Conservation (phyloP, 2,888 invertebrate genomes). For the Ormyrus labotus region DNA sequence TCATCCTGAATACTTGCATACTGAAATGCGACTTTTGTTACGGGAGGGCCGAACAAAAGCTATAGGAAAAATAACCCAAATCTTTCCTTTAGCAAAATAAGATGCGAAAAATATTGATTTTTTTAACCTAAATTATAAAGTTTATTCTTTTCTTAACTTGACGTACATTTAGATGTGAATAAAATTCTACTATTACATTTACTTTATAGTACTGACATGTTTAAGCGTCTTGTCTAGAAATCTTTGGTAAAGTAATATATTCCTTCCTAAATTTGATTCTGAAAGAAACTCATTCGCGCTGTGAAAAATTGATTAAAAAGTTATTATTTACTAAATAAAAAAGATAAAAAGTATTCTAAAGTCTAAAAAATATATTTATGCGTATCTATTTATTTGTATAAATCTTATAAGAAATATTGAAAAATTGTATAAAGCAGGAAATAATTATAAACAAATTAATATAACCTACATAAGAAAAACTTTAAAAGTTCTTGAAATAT, state of each 20-base stretch:
- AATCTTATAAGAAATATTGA: not conserved
- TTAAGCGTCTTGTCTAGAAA: too few relatives aligned
- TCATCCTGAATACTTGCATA: slow-evolving; percentile 91
- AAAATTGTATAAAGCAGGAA: too few relatives aligned
- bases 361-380: slow-evolving; percentile 3
- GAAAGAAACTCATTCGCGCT: slow-evolving; percentile 20
- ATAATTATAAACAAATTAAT: too few relatives aligned
- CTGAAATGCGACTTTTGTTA: slow-evolving; percentile 87
- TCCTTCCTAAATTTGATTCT: too few relatives aligned
- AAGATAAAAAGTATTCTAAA: too few relatives aligned
- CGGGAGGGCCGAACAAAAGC: slow-evolving; percentile 91
- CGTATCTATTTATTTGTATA: slow-evolving; percentile 14
- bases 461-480: not conserved
- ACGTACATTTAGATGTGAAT: too few relatives aligned
- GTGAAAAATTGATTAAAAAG: slow-evolving; percentile 28
- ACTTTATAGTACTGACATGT: too few relatives aligned
- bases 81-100: slow-evolving; percentile 78
- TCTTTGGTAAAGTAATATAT: too few relatives aligned
- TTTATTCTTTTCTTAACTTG: too few relatives aligned
- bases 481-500: not conserved
- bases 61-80: slow-evolving; percentile 88
- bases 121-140: not conserved
- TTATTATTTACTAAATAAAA: slow-evolving; percentile 5
- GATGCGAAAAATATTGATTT: slow-evolving; percentile 58
- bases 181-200: too few relatives aligned